phyloP scores from a whole-genome alignment of 1,140 invertebrate species.

The Drosophila obscura region DNA sequence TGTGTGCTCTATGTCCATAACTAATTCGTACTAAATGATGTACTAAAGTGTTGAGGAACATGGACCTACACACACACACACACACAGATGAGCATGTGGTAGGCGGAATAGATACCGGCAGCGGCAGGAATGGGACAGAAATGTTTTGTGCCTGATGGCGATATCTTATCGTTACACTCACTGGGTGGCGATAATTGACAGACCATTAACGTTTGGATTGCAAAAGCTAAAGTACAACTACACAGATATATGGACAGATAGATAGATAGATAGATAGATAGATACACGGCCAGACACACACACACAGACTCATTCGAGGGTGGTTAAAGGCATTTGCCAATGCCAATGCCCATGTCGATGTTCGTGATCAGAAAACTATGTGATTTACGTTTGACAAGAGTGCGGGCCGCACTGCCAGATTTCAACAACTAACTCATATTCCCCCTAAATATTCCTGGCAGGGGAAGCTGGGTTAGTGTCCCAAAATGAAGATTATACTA shows the following conservation, averaged over 20 bases:
- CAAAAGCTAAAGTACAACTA: slow-evolving; percentile 60
- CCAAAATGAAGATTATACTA: too few relatives aligned
- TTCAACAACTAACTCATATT: too few relatives aligned
- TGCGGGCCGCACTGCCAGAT: too few relatives aligned
- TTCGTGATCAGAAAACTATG: slow-evolving; percentile 11
- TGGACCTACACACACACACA: slow-evolving; percentile 12
- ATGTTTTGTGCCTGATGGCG: slow-evolving; percentile 55
- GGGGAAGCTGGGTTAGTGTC: too few relatives aligned
- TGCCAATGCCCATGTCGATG: slow-evolving; percentile 10
- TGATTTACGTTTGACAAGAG: slow-evolving; percentile 16
- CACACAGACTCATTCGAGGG: slow-evolving; percentile 19
- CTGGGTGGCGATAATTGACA: slow-evolving; percentile 82
- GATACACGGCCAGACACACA: slow-evolving; percentile 10
- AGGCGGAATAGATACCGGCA: neutral
- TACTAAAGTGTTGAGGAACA: slow-evolving; percentile 74
- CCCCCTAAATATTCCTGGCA: too few relatives aligned
- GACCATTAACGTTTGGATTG: slow-evolving; percentile 81
- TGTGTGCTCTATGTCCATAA: slow-evolving; percentile 69
- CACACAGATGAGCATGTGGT: too few relatives aligned
- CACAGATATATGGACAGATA: neutral
- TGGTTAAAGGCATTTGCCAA: slow-evolving; percentile 43
- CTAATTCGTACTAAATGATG: slow-evolving; percentile 80
- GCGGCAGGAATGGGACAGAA: slow-evolving; percentile 19
- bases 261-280: slow-evolving; percentile 13
- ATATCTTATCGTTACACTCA: slow-evolving; percentile 82